Evolutionary conservation across 1,140 invertebrate genomes (phyloP).

Genomic region (Tenebrio molitor): DNA sequence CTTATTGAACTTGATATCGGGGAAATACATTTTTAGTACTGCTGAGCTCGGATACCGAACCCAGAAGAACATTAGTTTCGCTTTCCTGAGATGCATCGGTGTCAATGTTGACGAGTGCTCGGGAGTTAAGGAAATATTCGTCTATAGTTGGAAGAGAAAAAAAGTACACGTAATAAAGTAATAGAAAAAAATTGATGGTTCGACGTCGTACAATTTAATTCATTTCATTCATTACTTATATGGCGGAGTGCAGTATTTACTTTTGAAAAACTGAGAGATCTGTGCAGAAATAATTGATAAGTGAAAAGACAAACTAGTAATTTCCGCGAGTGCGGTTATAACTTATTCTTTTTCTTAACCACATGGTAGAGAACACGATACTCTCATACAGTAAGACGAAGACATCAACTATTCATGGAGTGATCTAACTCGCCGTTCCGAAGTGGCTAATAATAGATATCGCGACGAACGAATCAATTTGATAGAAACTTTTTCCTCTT

Average conservation of each 20-base stretch:
- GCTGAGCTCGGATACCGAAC: slow-evolving; percentile 98
- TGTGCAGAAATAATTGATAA: slow-evolving; percentile 44
- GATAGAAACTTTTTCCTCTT: slow-evolving; percentile 18
- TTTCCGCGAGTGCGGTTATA: slow-evolving; percentile 42
- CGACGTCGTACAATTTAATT: slow-evolving; percentile 36
- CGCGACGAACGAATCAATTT: slow-evolving; percentile 36
- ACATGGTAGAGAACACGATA: slow-evolving; percentile 50
- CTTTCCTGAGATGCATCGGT: slow-evolving; percentile 99
- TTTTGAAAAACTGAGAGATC: slow-evolving; percentile 34
- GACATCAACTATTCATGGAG: slow-evolving; percentile 27
- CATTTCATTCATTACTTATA: slow-evolving; percentile 36
- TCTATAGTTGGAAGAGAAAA: slow-evolving; percentile 54
- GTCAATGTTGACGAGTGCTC: slow-evolving; percentile 95
- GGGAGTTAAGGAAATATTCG: slow-evolving; percentile 80
- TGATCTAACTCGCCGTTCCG: slow-evolving; percentile 31
- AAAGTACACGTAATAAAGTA: slow-evolving; percentile 26
- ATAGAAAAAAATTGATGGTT: slow-evolving; percentile 12
- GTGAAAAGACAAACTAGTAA: slow-evolving; percentile 39
- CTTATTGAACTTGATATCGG: slow-evolving; percentile 99
- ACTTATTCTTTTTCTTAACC: slow-evolving; percentile 53
- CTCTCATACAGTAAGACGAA: slow-evolving; percentile 48
- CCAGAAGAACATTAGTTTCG: slow-evolving; percentile 99
- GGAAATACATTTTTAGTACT: slow-evolving; percentile 99
- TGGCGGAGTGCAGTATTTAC: slow-evolving; percentile 7
- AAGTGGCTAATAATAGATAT: slow-evolving; percentile 37